Conservation (phyloP, 2,113 vertebrate genomes). For the Camelus dromedarius region DNA sequence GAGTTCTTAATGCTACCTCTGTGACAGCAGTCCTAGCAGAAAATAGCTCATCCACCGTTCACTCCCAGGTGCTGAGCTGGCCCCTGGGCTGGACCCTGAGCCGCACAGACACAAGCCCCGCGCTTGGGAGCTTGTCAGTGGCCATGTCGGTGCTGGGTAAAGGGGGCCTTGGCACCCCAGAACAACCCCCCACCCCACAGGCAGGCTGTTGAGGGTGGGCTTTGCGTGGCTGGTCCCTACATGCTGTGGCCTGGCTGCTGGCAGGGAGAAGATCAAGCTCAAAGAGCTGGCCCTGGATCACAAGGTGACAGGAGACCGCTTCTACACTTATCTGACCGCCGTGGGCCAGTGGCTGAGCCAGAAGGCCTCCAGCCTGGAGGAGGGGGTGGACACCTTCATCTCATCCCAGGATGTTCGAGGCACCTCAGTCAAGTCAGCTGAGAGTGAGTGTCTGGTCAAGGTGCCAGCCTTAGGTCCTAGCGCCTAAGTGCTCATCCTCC, state of each 20-base stretch:
- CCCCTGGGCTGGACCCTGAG: background rate
- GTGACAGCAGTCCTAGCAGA: background rate
- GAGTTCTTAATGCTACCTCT: background rate
- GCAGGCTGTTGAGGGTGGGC: background rate
- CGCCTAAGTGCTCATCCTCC: fast-evolving
- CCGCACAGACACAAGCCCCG: background rate
- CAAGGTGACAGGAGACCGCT: constrained; percentile 85
- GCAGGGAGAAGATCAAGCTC: constrained; percentile 88
- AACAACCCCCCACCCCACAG: background rate
- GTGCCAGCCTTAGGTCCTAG: background rate
- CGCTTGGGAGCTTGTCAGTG: background rate
- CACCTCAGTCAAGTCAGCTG: constrained; percentile 31
- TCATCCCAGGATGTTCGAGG: constrained; percentile 78
- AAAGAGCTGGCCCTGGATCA: constrained; percentile 85
- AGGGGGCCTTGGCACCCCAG: background rate
- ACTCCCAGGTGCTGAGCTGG: background rate
- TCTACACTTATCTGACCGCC: constrained; percentile 85
- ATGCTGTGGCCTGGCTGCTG: background rate
- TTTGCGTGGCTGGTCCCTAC: background rate
- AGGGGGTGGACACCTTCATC: constrained; percentile 76
- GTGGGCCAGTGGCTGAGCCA: constrained; percentile 87
- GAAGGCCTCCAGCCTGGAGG: constrained; percentile 80
- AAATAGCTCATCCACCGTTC: background rate
- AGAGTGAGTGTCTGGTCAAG: constrained; percentile 83
- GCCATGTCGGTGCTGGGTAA: background rate